phyloP scores from a whole-genome alignment of 2,888 invertebrate genomes.

The Cryptus armator region DNA sequence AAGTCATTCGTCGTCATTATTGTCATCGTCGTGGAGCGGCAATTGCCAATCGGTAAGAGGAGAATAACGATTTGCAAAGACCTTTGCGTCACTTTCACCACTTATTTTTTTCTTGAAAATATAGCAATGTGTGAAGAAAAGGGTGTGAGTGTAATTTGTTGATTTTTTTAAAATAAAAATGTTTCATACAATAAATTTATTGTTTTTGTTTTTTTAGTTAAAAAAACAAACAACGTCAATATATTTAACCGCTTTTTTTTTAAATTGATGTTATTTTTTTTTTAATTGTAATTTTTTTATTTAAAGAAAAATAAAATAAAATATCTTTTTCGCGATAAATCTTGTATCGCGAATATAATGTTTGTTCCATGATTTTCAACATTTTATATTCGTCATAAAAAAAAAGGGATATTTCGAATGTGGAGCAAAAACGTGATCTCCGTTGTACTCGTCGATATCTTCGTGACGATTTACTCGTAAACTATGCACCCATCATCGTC shows the following conservation, averaged over 20 bases:
- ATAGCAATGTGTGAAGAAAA: not conserved
- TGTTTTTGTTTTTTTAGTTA: too few relatives aligned
- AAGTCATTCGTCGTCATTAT: not conserved
- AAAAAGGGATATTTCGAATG: slow-evolving; percentile 22
- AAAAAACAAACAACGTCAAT: too few relatives aligned
- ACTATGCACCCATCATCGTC: slow-evolving; percentile 62
- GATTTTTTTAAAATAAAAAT: not conserved
- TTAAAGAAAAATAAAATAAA: too few relatives aligned
- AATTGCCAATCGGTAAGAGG: not conserved
- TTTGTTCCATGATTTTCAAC: not conserved
- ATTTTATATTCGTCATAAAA: slow-evolving; percentile 3
- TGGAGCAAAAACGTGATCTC: slow-evolving; percentile 64
- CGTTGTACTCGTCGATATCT: slow-evolving; percentile 29
- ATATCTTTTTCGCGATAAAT: not conserved
- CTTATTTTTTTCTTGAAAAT: not conserved
- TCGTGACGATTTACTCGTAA: slow-evolving; percentile 64
- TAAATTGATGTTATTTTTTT: too few relatives aligned
- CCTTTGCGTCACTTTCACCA: not conserved
- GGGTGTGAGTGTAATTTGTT: not conserved
- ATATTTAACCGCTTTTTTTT: too few relatives aligned
- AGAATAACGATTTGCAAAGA: not conserved
- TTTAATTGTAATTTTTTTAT: too few relatives aligned
- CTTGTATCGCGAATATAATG: not conserved
- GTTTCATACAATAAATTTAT: not conserved
- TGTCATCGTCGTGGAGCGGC: too few relatives aligned